Percentiles rank a stretch among this genome's conserved stretches.
Evolutionary conservation across 1,140 invertebrate species (phyloP).

Genomic region (Drosophila lowei): DNA sequence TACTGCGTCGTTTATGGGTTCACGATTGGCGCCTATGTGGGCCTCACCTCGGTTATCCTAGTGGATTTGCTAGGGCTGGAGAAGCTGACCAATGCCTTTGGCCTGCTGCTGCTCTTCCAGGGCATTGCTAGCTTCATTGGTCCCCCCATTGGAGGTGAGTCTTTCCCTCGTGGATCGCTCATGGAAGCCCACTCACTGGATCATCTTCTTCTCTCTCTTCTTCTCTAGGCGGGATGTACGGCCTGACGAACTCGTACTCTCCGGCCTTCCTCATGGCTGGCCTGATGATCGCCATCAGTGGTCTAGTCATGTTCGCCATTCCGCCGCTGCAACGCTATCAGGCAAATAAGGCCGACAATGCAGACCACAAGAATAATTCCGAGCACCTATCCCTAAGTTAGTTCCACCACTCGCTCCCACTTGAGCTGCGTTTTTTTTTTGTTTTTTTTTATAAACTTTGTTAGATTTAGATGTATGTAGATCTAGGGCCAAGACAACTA

Average conservation of each 20-base stretch:
- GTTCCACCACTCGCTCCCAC: constrained; percentile 3
- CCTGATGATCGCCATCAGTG: constrained; percentile 91
- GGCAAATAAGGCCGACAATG: constrained; percentile 39
- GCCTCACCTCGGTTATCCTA: constrained; percentile 94
- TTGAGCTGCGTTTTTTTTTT: not conserved
- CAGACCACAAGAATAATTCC: constrained; percentile 43
- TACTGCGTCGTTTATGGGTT: constrained; percentile 94
- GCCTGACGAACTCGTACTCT: constrained; percentile 90
- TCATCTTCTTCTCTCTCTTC: constrained; percentile 14
- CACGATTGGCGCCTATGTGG: constrained; percentile 96
- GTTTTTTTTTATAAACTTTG: constrained; percentile 31
- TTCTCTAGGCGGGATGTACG: constrained; percentile 90
- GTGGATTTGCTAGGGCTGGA: constrained; percentile 94
- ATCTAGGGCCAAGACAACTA: too few species aligned
- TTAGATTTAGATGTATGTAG: too few species aligned
- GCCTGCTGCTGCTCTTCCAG: constrained; percentile 95
- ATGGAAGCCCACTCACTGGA: not conserved
- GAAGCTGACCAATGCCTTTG: constrained; percentile 95
- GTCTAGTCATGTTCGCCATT: constrained; percentile 94
- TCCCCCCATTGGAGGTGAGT: constrained; percentile 93
- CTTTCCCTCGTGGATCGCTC: too few species aligned
- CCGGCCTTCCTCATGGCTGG: constrained; percentile 93
- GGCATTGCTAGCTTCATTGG: constrained; percentile 95
- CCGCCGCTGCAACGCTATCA: constrained; percentile 88
- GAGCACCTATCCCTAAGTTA: constrained; percentile 72